Evolutionary conservation across 1,140 invertebrate genomes (phyloP), one percentile per base, ranked within the genome.

Genomic region (Drosophila leontia): DNA sequence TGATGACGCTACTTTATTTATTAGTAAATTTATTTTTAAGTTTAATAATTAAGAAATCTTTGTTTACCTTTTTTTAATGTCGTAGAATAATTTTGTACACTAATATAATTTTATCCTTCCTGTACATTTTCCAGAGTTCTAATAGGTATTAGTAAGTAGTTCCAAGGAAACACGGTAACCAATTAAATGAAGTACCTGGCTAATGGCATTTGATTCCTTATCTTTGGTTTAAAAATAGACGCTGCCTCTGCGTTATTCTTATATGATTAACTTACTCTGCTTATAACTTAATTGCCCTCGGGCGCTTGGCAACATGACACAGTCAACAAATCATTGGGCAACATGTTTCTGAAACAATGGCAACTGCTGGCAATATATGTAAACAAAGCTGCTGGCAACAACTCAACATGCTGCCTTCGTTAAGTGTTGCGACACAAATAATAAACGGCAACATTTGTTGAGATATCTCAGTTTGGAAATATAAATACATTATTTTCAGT

Each of bases 371-470:
- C 57, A 60, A 41, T 32, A 17, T 51, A 3, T n/a, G n/a, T n/a
- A n/a, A n/a, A 26, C 9, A 29, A 5, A 41, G 11, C 9, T 41
- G 34, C 26, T 9, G 15, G 50, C 64, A 23, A 35, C 51, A 45
- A 17, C 6, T 29, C 9, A 51, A 15, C 13, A 71, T 64, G 78
- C 8, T 39, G 67, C 67, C 5, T 74, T 74, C 80, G 74, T 78
- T 26, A 63, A 82, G 68, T 82, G 80, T 68, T 74, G 74, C 41
- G n/a, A 11, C 12, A 32, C 37, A 47, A 23, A 23, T 7, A 44
- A 8, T 4, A n/a, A 9, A 9, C 9, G 35, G 77, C 63, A 75
- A 34, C 78, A 80, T 55, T 41, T 65, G 26, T 35, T 11, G 2
- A 19, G 7, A 61, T 19, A 11, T 44, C 19, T 15, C 42, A 34